A percentile compares a stretch with the other conserved stretches of the same genome.
These are phyloP conservation scores for Laticauda laticaudata DNA, from an alignment of 2,113 vertebrate species.

Conservation along the genomic window DNA sequence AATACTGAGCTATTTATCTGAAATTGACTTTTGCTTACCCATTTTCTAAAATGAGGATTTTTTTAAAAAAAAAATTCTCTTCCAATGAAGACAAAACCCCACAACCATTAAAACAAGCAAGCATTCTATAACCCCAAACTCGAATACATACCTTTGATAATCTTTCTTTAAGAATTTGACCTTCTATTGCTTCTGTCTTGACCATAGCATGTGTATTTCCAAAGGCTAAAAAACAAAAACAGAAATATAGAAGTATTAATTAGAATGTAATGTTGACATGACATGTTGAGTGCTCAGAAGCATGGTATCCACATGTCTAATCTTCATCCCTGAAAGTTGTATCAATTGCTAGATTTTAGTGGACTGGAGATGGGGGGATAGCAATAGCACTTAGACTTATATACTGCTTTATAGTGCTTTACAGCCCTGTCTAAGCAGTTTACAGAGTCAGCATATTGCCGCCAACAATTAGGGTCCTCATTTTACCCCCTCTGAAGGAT, in stretches of 20 bases:
- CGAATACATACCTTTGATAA: slow-evolving; percentile 45
- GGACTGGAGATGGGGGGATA: not conserved
- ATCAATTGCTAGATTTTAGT: not conserved
- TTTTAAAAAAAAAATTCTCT: not conserved
- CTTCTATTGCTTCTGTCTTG: not conserved
- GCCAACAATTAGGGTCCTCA: no score
- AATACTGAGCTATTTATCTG: not conserved
- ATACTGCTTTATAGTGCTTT: no score
- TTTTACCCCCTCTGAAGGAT: no score
- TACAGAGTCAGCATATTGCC: no score
- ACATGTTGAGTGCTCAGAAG: not conserved
- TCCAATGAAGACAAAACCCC: not conserved
- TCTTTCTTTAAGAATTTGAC: slow-evolving; percentile 13
- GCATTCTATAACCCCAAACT: not conserved
- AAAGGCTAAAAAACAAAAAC: slow-evolving; percentile 42
- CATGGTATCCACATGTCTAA: not conserved
- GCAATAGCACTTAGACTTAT: no score
- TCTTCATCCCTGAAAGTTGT: not conserved
- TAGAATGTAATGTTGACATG: not conserved
- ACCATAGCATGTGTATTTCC: slow-evolving; percentile 4
- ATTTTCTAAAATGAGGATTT: not conserved
- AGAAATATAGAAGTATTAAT: slow-evolving; percentile 5
- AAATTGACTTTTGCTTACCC: not conserved
- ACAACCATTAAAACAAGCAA: not conserved
- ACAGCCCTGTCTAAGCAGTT: no score